A percentile compares a stretch with the other conserved stretches of the same genome.
Conservation (phyloP, 2,888 invertebrate species). For the Lasioglossum pauxillum region DNA sequence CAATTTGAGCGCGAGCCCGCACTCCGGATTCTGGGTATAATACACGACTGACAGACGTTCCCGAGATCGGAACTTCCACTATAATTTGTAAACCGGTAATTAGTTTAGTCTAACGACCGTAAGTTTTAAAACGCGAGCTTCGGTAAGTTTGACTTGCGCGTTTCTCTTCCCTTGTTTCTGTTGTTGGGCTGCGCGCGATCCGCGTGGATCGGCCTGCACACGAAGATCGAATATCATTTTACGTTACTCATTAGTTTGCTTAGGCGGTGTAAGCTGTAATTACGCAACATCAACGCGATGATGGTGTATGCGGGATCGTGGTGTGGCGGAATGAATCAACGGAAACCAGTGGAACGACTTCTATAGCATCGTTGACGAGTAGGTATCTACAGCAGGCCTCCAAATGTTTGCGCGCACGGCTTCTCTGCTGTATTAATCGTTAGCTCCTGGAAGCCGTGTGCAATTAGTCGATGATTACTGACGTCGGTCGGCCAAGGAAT, state of each 20-base stretch:
- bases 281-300: constrained; percentile 66
- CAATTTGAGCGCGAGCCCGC: neutral
- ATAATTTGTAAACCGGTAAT: constrained; percentile 1
- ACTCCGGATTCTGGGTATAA: neutral
- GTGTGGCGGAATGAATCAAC: constrained; percentile 62
- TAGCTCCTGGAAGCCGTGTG: constrained; percentile 59
- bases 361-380: constrained; percentile 49
- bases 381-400: constrained; percentile 38
- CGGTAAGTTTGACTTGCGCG: neutral
- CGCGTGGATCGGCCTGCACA: neutral
- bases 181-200: neutral
- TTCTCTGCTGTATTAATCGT: constrained; percentile 60
- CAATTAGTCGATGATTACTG: constrained; percentile 63
- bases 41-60: neutral
- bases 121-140: neutral
- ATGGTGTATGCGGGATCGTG: constrained; percentile 44
- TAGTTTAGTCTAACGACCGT: constrained; percentile 2
- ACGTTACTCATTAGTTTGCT: constrained; percentile 64
- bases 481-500: constrained; percentile 17
- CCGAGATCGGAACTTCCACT: neutral
- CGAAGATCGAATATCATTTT: constrained; percentile 58
- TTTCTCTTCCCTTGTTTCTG: neutral
- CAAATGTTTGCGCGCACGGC: constrained; percentile 40
- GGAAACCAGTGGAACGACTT: constrained; percentile 64
- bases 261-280: constrained; percentile 66